These are phyloP conservation scores for Phoenoteleia sp. DNA, from an alignment of 2,888 invertebrate genomes.

Conservation along the genomic window DNA sequence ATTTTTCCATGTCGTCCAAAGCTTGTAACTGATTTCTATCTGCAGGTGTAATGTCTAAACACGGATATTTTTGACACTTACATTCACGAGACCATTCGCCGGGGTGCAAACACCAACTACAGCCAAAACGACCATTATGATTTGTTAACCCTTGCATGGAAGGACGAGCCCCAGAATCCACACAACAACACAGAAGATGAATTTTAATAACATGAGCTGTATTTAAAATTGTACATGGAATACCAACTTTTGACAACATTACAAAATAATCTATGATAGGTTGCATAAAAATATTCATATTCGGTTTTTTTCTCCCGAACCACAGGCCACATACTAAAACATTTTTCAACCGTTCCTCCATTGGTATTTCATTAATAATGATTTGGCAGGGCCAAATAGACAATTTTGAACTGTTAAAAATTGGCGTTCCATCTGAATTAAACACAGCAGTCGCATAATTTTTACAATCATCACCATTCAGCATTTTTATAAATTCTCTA, in stretches of 20 bases:
- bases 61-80: neutral
- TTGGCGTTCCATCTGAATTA: neutral
- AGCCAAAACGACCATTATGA: neutral
- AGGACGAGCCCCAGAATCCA: neutral
- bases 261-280: neutral
- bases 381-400: neutral
- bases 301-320: neutral
- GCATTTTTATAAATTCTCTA: neutral
- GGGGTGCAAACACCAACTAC: neutral
- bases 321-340: neutral
- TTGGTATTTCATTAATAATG: neutral
- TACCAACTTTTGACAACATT: neutral
- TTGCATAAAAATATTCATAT: neutral
- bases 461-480: neutral
- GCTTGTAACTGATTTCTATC: neutral
- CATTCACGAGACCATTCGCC: neutral
- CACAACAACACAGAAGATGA: neutral
- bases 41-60: too few relatives aligned
- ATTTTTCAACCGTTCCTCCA: neutral
- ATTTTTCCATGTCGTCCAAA: neutral
- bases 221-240: neutral
- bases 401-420: neutral
- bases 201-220: neutral
- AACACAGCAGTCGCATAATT: neutral
- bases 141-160: neutral